phyloP scores from a whole-genome alignment of 2,797 vertebrate species.

The Acrossocheilus wenchowensis region DNA sequence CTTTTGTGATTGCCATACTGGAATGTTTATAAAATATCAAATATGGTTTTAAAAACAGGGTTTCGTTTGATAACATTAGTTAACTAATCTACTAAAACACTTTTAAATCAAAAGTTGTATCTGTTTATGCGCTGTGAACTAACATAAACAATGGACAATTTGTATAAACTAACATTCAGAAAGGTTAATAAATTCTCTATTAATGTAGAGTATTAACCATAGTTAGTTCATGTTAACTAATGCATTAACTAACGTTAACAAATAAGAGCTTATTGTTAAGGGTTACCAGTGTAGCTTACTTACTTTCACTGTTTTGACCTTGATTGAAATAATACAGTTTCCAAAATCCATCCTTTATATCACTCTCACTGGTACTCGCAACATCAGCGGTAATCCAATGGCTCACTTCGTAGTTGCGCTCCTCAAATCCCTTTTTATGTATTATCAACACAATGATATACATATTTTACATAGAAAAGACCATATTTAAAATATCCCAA shows the following conservation, averaged over 20 bases:
- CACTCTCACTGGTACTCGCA: accelerated
- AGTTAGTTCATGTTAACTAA: not conserved
- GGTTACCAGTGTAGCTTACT: not conserved
- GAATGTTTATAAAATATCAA: not conserved
- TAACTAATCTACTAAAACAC: not conserved
- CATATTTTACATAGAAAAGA: not conserved
- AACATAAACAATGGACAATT: not conserved
- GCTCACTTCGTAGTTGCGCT: slow-evolving; percentile 55
- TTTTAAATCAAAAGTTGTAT: too few relatives aligned
- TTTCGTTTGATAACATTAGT: not conserved
- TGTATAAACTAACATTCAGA: not conserved
- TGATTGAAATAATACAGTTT: slow-evolving; percentile 59
- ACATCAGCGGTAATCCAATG: slow-evolving; percentile 65
- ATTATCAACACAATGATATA: not conserved
- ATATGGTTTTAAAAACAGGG: not conserved
- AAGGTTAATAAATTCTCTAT: not conserved
- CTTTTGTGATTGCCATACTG: not conserved
- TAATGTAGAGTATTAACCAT: not conserved
- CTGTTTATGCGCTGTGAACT: not conserved
- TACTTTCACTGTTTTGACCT: slow-evolving; percentile 55
- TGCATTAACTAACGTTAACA: not conserved
- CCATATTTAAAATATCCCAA: not conserved
- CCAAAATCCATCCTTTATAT: slow-evolving; percentile 10
- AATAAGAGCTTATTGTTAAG: not conserved
- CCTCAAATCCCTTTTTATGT: slow-evolving; percentile 57